Base-by-base conservation (phyloP, 2,888 invertebrate genomes). In the Aporophyla nigra region DNA sequence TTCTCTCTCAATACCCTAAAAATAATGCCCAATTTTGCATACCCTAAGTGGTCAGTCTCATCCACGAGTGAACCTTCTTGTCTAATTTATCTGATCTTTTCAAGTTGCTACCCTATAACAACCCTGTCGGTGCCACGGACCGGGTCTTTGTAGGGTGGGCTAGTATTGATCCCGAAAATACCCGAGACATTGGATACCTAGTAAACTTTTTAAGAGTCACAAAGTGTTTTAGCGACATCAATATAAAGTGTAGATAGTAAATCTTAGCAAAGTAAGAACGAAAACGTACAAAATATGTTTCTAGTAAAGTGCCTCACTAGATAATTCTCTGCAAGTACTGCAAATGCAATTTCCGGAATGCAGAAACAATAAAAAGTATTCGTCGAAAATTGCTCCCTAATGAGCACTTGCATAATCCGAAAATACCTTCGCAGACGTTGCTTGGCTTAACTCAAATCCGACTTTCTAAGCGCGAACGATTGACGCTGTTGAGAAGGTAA, bases 401-500 rank as follows among this genome's bases (percentile, higher is more conserved):
- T 84, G 80, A 80, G 54, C 67, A 71, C 33, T 80, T 82, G 75
- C 71, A 84, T 81, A 82, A 85, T 82, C 85, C 67, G 56, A 75
- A 82, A 84, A 84, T 84, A 83, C 79, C 71, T 83, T 68, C 54
- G 67, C 33, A 61, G 62, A 71, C 58, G 58, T 62, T 67, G 71
- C 78, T 78, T 70, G 49, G 69, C 49, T 66, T 33, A 58, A 73
- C 58, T 68, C 59, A 85, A 82, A 85, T 85, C 61, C 67, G 78
- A 82, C 82, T 83, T 83, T 82, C 84, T 85, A 82, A 76, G 85
- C 63, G 71, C n/a, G 51, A 65, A 67, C 82, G 73, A 71, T 83
- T 73, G 72, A 65, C 67, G 72, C 70, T 73, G 84, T 80, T 84
- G 82, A 74, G 74, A 75, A 84, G 71, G 66, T 70, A 82, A 83